Base-by-base conservation (phyloP, 2,113 vertebrate species). In the Tupaia tana region DNA sequence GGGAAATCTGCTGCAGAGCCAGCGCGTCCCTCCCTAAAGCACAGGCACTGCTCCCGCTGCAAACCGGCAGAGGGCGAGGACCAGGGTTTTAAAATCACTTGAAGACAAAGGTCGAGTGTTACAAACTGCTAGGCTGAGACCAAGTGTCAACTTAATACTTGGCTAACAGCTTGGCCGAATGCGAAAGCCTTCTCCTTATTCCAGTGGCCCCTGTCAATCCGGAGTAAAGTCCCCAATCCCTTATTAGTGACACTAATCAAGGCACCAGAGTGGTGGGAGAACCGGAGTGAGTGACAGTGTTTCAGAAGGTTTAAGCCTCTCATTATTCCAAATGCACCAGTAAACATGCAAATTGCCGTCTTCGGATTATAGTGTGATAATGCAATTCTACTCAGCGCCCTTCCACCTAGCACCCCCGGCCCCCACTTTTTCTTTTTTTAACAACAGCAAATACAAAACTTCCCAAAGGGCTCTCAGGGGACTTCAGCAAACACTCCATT, bases 341-440 rank as follows among this genome's bases (percentile, higher is more conserved):
- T 70, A 83, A 70, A 86, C 86, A 94, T 93, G 95, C 96, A 97
- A 95, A 97, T 82, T 27, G 77, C 71, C 70, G 73, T 27, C 63
- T 34, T 43, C 59, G 66, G 85, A 93, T 86, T 31, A 29, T 5
- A 93, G 67, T 22, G 22, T 61, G 94, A 89, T 79, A 88, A 88
- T 20, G 80, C 89, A 82, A 27, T 89, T 96, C 91, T 79, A 52
- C 70, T 92, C 95, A 97, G 93, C 43, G 61, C 61, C 52, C 95
- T 90, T 96, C 78, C 89, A 92, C 88, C 18, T 6, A 12, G 66
- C 43, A n/a, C 66, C 90, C 71, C 0, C 80, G 0, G 15, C 77
- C 20, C 8, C 61, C 6, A 54, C 56, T 8, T 59, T 69, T n/a
- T 77, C 24, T 43, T 71, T 90, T 20, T 64, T 86, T 54, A 93